Evolutionary conservation across 2,888 invertebrate genomes (phyloP), one percentile per base, ranked within the genome.

Genomic region (Creontiades dilutus): DNA sequence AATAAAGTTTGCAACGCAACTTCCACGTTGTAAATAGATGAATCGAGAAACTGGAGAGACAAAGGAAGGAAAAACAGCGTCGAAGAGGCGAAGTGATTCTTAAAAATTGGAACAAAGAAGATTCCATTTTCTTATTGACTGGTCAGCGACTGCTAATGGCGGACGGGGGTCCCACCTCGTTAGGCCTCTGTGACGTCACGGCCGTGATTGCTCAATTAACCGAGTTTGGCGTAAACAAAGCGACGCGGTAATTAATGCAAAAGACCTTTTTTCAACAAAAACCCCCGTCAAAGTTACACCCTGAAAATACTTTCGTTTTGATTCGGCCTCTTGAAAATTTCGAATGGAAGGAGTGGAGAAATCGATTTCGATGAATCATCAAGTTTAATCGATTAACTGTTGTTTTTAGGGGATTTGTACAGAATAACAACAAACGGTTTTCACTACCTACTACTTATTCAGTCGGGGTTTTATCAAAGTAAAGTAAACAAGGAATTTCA

Each of bases 221-320:
- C 68, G 68, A 68, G 68, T 68, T 68, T 68, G 68, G 68, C 68
- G 68, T 68, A 68, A 68, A 68, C 68, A 68, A 68, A 68, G 68
- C 68, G 11, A 68, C 68, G 19, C 23, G 68, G 23, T 68, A 68
- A 68, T 68, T 68, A 68, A 68, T 68, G 68, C 68, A 68, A 61
- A 61, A 23, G 23, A 23, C 23, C n/a, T n/a, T 23, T 68, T 68
- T 68, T 68, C 68, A 68, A 68, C 19, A 61, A 61, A n/a, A n/a
- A 52, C 52, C 19, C 2, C 61, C 61, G n/a, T 61, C 68, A 23
- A 68, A 19, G 19, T n/a, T 23, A 68, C 23, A 7, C 19, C 68
- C 11, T 23, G 2, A n/a, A 23, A 68, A 68, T 68, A 68, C 68
- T 68, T 68, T 37, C 4, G 23, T 12, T 19, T 68, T 23, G 68